Evolutionary conservation across 2,797 vertebrate species (phyloP).

Genomic region (Chrysocyon brachyurus): DNA sequence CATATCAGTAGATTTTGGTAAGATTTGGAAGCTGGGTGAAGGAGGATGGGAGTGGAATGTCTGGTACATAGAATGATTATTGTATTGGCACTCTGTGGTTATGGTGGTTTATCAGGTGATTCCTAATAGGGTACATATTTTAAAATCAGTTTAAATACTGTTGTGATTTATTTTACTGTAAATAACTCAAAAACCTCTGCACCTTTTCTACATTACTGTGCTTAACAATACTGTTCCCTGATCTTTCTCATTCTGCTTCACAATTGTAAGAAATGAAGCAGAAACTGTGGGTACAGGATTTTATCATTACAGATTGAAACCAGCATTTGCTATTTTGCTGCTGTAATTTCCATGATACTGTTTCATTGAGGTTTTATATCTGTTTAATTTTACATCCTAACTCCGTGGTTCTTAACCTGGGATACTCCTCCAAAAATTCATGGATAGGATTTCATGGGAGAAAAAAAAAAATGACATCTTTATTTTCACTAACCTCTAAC

Average conservation of each 20-base stretch:
- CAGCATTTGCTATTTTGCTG: conserved; percentile 1
- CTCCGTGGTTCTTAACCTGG: conserved; percentile 20
- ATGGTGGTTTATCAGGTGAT: not conserved
- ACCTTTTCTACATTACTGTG: conserved; percentile 23
- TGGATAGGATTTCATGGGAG: not conserved
- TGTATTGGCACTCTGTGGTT: not conserved
- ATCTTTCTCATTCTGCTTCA: not conserved
- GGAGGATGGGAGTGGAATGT: not conserved
- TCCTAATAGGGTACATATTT: conserved; percentile 10
- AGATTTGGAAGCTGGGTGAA: not conserved
- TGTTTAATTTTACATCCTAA: conserved; percentile 54
- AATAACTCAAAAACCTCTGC: conserved; percentile 38
- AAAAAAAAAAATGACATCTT: not conserved
- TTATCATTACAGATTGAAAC: conserved; percentile 35
- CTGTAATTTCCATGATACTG: not conserved
- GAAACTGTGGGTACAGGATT: not conserved
- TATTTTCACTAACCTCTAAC: conserved; percentile 11
- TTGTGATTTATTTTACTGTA: conserved; percentile 51
- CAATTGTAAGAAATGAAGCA: conserved; percentile 37
- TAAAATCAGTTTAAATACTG: not conserved
- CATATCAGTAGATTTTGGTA: not conserved
- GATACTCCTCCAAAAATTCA: not conserved
- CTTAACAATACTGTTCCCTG: not conserved
- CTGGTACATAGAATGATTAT: not conserved
- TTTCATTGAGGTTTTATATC: conserved; percentile 27